Percentiles rank a stretch among this genome's conserved stretches.
These are phyloP conservation scores for Xestia ashworthii DNA, from an alignment of 2,888 invertebrate genomes.

Conservation along the genomic window DNA sequence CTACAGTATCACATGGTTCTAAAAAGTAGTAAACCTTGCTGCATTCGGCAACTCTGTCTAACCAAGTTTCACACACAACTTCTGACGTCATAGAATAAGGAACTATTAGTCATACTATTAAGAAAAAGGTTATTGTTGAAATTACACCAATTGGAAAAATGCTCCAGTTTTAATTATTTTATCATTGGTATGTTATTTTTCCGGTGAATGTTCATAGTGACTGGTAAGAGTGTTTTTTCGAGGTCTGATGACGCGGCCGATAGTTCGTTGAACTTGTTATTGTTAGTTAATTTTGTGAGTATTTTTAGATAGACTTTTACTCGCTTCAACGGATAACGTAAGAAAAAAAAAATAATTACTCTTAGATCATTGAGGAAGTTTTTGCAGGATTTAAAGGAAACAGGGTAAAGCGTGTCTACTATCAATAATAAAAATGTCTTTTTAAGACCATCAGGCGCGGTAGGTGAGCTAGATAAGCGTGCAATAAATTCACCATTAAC, in stretches of 20 bases:
- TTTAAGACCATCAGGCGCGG: too few species aligned
- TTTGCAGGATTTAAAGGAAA: neutral
- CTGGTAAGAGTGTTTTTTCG: constrained; percentile 59
- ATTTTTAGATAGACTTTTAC: constrained; percentile 25
- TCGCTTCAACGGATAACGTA: neutral
- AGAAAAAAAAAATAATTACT: neutral
- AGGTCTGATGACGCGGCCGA: constrained; percentile 50
- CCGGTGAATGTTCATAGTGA: constrained; percentile 65
- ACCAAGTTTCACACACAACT: constrained; percentile 33
- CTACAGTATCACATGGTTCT: constrained; percentile 1
- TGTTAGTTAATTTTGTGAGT: constrained; percentile 41
- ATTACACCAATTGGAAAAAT: constrained; percentile 59
- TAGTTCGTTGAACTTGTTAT: constrained; percentile 55
- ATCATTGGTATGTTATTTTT: constrained; percentile 62
- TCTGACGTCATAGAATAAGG: constrained; percentile 55
- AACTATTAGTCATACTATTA: constrained; percentile 56
- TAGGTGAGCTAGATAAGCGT: neutral
- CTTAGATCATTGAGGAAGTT: neutral
- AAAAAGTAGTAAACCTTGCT: constrained; percentile 42
- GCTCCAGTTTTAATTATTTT: constrained; percentile 64
- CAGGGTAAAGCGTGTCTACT: too few species aligned
- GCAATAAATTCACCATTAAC: neutral
- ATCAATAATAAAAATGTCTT: neutral
- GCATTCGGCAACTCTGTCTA: constrained; percentile 41
- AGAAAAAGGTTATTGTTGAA: constrained; percentile 56